Evolutionary conservation across 2,113 vertebrate species (phyloP), one percentile per base, ranked within the genome.

Genomic region (Haemorhous mexicanus): DNA sequence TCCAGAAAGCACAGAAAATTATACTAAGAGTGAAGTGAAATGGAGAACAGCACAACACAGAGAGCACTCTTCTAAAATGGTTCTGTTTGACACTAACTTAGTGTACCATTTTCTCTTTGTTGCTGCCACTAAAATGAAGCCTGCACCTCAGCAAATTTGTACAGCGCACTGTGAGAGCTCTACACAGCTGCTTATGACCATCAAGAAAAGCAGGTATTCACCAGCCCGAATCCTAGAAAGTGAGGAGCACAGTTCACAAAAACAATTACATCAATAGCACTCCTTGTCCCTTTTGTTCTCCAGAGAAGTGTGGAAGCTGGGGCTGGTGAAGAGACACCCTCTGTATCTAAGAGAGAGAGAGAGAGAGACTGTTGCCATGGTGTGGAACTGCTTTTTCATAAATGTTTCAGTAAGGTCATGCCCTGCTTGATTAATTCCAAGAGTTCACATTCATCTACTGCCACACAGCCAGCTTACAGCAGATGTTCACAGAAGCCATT

Each of bases 361-460:
- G 66, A 50, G 39, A 79, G 49, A 50, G 49, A 43, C 83, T 92
- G 96, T 97, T 97, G 92, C 95, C 47, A 95, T 95, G 95, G 96
- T 92, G 79, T 97, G 89, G 73, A 92, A 93, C 84, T 66, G 78
- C 72, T 76, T 95, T 96, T 96, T 94, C 90, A 94, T 95, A 95
- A 96, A 96, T 90, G 93, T 96, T 97, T 97, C 95, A 95, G 84
- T 91, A 95, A 96, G 95, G 96, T 97, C 50, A 1, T 91, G 95
- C 94, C 95, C 96, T 91, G 50, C 88, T 93, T 97, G 95, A 96
- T 97, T 97, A 96, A 95, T 97, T 97, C 95, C 73, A 93, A 88
- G 88, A 96, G 94, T 96, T 96, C 96, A 95, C 89, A 95, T 97
- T 97, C 93, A 97, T 95, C 95, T 97, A 77, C 84, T 93, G 95